Conservation (phyloP, 2,113 vertebrate species). For the Elanoides forficatus region DNA sequence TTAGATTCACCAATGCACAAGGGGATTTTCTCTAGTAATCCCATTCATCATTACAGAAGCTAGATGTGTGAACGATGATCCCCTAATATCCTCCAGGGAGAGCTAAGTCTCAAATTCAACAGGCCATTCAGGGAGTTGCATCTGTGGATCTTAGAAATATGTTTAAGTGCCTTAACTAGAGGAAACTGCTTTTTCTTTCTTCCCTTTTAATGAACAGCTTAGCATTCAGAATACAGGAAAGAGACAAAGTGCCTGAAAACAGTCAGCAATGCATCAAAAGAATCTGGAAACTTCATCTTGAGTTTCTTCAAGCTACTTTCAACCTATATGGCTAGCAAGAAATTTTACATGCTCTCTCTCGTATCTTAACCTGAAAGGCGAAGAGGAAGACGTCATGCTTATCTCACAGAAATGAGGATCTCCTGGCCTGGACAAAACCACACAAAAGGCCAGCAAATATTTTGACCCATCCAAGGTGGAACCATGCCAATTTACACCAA, state of each 20-base stretch:
- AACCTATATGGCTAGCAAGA: background rate
- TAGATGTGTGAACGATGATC: background rate
- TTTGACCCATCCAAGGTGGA: background rate
- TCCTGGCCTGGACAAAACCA: background rate
- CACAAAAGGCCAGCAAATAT: background rate
- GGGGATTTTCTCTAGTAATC: conserved; percentile 16
- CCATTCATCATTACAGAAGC: conserved; percentile 11
- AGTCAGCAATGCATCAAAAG: background rate
- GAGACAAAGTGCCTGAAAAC: background rate
- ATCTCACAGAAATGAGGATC: background rate
- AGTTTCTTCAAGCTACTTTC: background rate
- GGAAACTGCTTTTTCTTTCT: background rate
- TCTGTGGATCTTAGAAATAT: background rate
- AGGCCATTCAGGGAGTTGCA: background rate
- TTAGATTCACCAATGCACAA: background rate
- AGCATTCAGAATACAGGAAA: background rate
- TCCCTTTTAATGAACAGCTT: background rate
- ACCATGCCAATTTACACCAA: background rate
- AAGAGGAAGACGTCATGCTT: background rate
- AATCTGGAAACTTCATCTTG: background rate
- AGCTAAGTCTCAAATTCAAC: background rate
- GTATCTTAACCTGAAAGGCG: background rate
- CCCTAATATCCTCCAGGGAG: background rate
- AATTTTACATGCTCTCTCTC: background rate
- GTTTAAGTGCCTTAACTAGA: conserved; percentile 2